Evolutionary conservation across 2,797 vertebrate genomes (phyloP).

Genomic region (Aulostomus chinensis): DNA sequence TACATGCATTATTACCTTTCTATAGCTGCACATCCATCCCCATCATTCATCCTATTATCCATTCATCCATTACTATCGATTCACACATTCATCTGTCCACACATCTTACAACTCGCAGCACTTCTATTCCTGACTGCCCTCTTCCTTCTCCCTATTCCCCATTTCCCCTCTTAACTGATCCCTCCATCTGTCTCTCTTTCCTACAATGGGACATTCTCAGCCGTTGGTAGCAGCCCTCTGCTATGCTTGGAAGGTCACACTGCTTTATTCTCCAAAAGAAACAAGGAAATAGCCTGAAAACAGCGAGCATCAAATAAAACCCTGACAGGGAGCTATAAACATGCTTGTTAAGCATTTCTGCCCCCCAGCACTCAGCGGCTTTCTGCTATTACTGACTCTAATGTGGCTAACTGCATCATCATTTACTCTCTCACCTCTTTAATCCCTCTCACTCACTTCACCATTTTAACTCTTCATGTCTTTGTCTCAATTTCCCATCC

Average conservation of each 20-base stretch:
- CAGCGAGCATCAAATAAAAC: slow-evolving; percentile 59
- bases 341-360: slow-evolving; percentile 53
- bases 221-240: slow-evolving; percentile 26
- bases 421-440: slow-evolving; percentile 31
- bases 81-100: slow-evolving; percentile 3
- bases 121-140: background rate
- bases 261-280: slow-evolving; percentile 60
- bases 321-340: slow-evolving; percentile 71
- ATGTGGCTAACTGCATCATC: slow-evolving; percentile 56
- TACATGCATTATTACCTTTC: too few relatives aligned
- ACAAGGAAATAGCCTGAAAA: slow-evolving; percentile 49
- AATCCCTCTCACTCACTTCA: slow-evolving; percentile 20
- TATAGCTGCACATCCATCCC: background rate
- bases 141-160: slow-evolving; percentile 22
- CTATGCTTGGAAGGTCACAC: slow-evolving; percentile 54
- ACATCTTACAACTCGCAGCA: background rate
- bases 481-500: slow-evolving; percentile 9
- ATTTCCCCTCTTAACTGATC: slow-evolving; percentile 43
- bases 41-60: background rate
- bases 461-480: slow-evolving; percentile 1
- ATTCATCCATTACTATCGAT: too few relatives aligned
- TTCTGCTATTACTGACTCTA: slow-evolving; percentile 40
- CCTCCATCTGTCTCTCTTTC: slow-evolving; percentile 29
- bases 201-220: slow-evolving; percentile 23
- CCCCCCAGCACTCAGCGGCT: slow-evolving; percentile 15